Conservation (phyloP, 2,113 vertebrate species). For the Albula glossodonta region DNA sequence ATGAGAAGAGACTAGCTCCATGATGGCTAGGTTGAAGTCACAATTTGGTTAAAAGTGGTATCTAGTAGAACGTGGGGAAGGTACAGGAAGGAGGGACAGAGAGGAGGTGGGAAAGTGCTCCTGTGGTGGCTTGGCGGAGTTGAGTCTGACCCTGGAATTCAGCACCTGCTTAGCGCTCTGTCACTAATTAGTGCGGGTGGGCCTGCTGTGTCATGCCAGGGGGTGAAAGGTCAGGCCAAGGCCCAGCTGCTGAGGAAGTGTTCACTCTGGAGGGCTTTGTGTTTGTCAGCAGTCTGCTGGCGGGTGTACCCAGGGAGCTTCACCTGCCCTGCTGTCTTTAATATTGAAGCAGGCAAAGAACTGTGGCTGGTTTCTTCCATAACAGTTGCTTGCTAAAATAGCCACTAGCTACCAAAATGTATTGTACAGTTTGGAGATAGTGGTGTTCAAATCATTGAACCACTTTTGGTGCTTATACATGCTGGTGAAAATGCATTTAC, state of each 20-base stretch:
- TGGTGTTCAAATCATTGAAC: neutral
- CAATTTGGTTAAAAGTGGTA: neutral
- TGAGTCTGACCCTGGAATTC: neutral
- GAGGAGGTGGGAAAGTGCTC: neutral
- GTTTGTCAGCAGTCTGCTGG: constrained; percentile 10
- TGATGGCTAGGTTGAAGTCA: neutral
- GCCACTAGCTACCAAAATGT: neutral
- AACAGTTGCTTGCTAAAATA: neutral
- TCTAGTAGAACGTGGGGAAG: neutral
- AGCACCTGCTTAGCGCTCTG: constrained; percentile 2
- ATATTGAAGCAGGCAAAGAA: neutral
- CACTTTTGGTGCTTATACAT: neutral
- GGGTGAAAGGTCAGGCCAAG: constrained; percentile 4
- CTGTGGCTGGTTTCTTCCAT: neutral
- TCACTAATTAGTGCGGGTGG: constrained; percentile 11
- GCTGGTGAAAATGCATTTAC: neutral
- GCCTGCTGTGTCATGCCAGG: neutral
- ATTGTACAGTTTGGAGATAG: neutral
- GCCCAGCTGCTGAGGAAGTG: constrained; percentile 15
- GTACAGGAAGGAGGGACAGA: neutral
- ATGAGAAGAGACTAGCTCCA: neutral
- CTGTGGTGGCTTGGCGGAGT: neutral
- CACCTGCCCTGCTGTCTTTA: neutral
- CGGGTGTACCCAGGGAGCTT: neutral
- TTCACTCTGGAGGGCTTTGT: neutral